Evolutionary conservation across 2,888 invertebrate genomes (phyloP), one percentile per base, ranked within the genome.

Genomic region (Zaprionus bogoriensis): DNA sequence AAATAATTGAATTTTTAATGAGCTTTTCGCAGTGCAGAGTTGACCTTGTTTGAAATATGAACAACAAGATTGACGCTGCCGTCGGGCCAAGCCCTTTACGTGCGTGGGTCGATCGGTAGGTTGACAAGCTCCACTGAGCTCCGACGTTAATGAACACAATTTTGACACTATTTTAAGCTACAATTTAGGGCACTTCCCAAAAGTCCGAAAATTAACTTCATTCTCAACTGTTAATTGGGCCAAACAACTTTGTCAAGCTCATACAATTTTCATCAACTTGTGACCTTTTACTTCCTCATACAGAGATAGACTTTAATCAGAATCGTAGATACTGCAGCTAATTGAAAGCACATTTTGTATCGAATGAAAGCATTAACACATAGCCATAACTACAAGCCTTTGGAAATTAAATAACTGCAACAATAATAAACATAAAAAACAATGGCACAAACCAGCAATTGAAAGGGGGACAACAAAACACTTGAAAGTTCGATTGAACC

Each of bases 1-100:
- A 70, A 81, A 81, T 74, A 84, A 78, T 72, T 76, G 65, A 65
- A 84, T 78, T 71, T 78, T 76, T 84, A 84, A 81, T 81, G 78
- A 76, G 84, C 81, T 81, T 62, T 61, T 48, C 57, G n/a, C n/a
- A n/a, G n/a, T n/a, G n/a, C 79, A 67, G 59, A 61, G 73, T 71
- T 82, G 77, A 84, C 82, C 85, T 84, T 73, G 62, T 77, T 81
- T 62, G 52, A 74, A 69, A 67, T 81, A 78, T 76, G 47, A 74
- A 77, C 60, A 70, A 66, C 55, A 62, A 68, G 41, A 61, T 45
- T 45, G 57, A 46, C 70, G 63, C 47, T 44, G 62, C 46, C 14
- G 14, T 9, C 7, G 9, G 32, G 7, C 32, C 9, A 54, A 32
- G 41, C 63, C 51, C 51, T 47, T 54, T 22, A 10, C 12, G 12